These are phyloP conservation scores for Wiebesia pumilae DNA, from an alignment of 1,140 invertebrate genomes.

Conservation along the genomic window DNA sequence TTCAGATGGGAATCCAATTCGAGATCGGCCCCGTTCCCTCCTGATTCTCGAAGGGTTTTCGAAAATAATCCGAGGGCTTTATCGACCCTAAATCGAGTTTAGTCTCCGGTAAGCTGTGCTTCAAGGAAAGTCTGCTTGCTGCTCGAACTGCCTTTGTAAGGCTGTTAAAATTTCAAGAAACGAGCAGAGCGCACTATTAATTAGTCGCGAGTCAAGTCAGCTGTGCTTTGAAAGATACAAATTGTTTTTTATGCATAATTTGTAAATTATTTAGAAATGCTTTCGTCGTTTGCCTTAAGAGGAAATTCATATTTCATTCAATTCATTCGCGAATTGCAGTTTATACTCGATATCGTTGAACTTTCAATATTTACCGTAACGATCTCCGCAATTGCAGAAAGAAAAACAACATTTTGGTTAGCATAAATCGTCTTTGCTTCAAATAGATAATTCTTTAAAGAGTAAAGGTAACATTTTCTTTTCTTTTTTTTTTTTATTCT, in stretches of 20 bases:
- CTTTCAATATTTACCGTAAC: background rate
- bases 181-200: background rate
- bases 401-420: background rate
- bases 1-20: no score
- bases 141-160: background rate
- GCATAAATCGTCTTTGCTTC: no score
- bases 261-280: background rate
- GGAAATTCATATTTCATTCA: background rate
- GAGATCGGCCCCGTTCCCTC: no score
- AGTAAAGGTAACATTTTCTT: background rate
- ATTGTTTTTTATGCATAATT: background rate
- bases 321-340: background rate
- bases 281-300: background rate
- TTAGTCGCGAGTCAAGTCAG: background rate
- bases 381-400: background rate
- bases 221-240: background rate
- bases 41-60: no score
- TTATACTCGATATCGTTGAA: background rate
- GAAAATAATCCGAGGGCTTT: no score
- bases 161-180: background rate
- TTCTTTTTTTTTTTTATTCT: no score
- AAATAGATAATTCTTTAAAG: background rate
- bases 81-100: background rate
- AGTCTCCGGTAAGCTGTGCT: background rate
- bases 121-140: background rate